Evolutionary conservation across 2,113 vertebrate species (phyloP), one percentile per base, ranked within the genome.

Genomic region (Muscicapa adusta): DNA sequence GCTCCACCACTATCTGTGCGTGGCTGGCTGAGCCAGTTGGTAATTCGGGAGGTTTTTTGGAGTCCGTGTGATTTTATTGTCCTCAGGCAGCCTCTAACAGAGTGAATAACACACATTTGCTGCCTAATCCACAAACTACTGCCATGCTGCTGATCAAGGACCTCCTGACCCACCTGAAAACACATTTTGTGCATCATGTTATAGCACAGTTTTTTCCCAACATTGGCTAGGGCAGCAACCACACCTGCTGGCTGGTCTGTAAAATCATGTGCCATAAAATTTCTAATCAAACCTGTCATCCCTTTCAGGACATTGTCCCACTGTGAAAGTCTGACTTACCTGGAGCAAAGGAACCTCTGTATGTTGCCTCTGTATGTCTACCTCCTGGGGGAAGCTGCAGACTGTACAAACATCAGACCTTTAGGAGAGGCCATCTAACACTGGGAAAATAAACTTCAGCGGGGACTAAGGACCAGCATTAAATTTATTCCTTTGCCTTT

Each of bases 21-120:
- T 18, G 43, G 24, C 70, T 93, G 61, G 26, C 31, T 57, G 31
- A 82, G 48, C 28, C 34, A 68, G 31, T 14, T 45, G 34, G 33
- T 57, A 73, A 61, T 19, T 62, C 3, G 3, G 42, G 38, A 45
- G 33, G 19, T 25, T 88, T 88, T 88, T 58, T 0, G 0, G 65
- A 47, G 48, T 25, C 29, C 2, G 0, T 18, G n/a, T 80, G 82
- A 38, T 9, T 68, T 23, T 29, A 11, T 26, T 65, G 28, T 43
- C 50, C 70, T 61, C 54, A 79, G 47, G 16, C 28, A 62, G 31
- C 13, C 31, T 48, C 56, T 42, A 34, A 22, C 4, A 65, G 6
- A n/a, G 24, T 1, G 3, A 84, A 26, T 22, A 75, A 56, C 33
- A 28, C 24, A 24, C 8, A 34, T 91, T 34, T 87, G 36, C 19